A percentile compares a stretch with the other conserved stretches of the same genome.
Conservation (phyloP, 2,888 invertebrate genomes). For the Thecocarcelia acutangulata region DNA sequence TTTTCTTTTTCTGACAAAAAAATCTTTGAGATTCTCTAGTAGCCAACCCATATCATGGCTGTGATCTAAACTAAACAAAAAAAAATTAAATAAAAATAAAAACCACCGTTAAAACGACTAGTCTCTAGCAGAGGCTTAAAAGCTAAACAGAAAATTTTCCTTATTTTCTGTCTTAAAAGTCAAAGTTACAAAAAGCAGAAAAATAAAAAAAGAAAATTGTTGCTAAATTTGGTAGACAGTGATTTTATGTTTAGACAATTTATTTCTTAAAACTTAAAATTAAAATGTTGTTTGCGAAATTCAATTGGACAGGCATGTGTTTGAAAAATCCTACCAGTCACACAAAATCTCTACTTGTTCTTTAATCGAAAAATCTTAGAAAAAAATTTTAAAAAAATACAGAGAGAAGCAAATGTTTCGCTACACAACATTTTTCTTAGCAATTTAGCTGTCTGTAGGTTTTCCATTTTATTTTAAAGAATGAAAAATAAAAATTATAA, state of each 20-base stretch:
- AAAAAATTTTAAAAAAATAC: not conserved
- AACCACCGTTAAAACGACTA: slow-evolving; percentile 44
- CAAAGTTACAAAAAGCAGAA: slow-evolving; percentile 13
- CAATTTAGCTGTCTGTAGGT: slow-evolving; percentile 38
- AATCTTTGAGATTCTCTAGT: not conserved
- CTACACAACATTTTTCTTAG: slow-evolving; percentile 20
- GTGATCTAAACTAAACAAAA: not conserved
- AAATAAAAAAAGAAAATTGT: not conserved
- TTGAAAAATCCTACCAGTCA: slow-evolving; percentile 6
- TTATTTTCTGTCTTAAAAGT: slow-evolving; percentile 26
- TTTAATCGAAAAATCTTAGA: slow-evolving; percentile 28
- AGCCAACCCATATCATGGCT: slow-evolving; percentile 12
- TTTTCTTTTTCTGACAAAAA: not conserved
- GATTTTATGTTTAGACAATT: slow-evolving; percentile 59
- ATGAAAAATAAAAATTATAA: not conserved
- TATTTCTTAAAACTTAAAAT: slow-evolving; percentile 42
- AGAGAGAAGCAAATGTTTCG: not conserved
- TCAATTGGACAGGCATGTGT: slow-evolving; percentile 37
- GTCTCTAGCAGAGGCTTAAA: slow-evolving; percentile 24
- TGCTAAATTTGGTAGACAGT: slow-evolving; percentile 62
- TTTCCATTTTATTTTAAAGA: not conserved
- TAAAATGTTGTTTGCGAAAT: slow-evolving; percentile 50
- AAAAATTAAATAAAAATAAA: not conserved
- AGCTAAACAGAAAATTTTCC: slow-evolving; percentile 1
- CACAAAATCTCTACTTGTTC: slow-evolving; percentile 25